Base-by-base conservation (phyloP, 2,797 vertebrate genomes). In the Crossoptilon crossoptilon region DNA sequence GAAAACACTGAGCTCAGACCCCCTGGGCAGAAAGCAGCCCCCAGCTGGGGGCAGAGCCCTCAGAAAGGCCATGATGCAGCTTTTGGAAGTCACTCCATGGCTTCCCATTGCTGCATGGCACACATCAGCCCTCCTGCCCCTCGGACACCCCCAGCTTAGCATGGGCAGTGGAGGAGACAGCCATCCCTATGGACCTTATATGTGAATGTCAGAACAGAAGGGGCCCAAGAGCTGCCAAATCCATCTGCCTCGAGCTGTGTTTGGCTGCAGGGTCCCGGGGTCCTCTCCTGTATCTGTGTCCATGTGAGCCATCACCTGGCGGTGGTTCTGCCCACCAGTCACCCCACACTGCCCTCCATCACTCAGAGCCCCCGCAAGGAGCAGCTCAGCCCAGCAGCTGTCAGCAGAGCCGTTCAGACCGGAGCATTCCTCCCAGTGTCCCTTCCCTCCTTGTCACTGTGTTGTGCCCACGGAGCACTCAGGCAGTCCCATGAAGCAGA, bases 401-500 rank as follows among this genome's bases (percentile, higher is more conserved):
- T 31, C 16, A 49, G 55, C 18, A 64, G 19, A 71, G 2, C 71
- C 43, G 5, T 8, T 14, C 12, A 1, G 64, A 15, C 1, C 0
- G 35, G 78, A 72, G 83, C 48, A 14, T 18, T 91, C 85, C 91
- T 84, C 19, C 69, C 33, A 68, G 78, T 68, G n/a, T 90, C 84
- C 87, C 75, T 81, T 14, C 27, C 29, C 53, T 90, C 59, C 71
- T 78, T 81, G 87, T 95, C 94, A 66, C 91, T 84, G 44, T 75
- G 88, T 79, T 94, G 85, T 27, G 11, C 17, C 76, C 80, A 7
- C 41, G 9, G 46, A 31, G 41, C 1, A 11, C 87, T 4, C 23
- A 78, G 86, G 87, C 92, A 60, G 84, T 3, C 74, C 93, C 6
- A 0, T 90, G 95, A 69, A 97, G 96, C 96, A 74, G 3, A 88